Percentiles rank a stretch among this genome's conserved stretches.
These are phyloP conservation scores for Geophilus truncorum DNA, from an alignment of 2,888 invertebrate genomes.

Conservation along the genomic window DNA sequence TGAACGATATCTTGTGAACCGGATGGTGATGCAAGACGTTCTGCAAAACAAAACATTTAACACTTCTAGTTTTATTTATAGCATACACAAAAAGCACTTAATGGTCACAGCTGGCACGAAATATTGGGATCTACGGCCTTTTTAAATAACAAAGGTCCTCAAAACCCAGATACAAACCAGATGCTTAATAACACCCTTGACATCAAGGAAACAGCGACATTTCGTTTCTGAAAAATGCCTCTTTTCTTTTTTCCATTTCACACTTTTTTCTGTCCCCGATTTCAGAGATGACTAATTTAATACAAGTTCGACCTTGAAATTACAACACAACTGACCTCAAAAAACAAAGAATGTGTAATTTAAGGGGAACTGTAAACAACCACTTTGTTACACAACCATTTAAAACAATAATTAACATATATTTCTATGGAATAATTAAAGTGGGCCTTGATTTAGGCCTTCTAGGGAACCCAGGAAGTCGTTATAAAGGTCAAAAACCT, in stretches of 20 bases:
- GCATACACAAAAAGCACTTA: background rate
- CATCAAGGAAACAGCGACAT: background rate
- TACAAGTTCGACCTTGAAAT: background rate
- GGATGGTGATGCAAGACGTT: slow-evolving; percentile 94
- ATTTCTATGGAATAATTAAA: too few species aligned
- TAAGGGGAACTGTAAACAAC: background rate
- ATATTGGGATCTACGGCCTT: background rate
- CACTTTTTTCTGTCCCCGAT: background rate
- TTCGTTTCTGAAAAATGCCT: background rate
- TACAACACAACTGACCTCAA: background rate
- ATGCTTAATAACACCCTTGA: background rate
- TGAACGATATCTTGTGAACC: slow-evolving; percentile 97
- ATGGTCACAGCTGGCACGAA: background rate
- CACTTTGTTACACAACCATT: background rate
- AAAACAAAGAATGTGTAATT: background rate
- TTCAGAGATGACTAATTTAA: background rate
- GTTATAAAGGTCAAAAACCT: too few species aligned
- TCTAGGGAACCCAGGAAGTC: too few species aligned
- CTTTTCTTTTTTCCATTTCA: background rate
- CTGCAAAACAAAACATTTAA: too few species aligned
- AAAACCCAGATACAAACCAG: background rate
- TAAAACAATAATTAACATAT: background rate
- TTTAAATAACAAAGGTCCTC: background rate
- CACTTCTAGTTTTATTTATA: background rate
- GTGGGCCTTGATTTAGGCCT: too few species aligned